These are phyloP conservation scores for Saxidomus purpurata DNA, from an alignment of 1,140 invertebrate genomes.

Conservation along the genomic window DNA sequence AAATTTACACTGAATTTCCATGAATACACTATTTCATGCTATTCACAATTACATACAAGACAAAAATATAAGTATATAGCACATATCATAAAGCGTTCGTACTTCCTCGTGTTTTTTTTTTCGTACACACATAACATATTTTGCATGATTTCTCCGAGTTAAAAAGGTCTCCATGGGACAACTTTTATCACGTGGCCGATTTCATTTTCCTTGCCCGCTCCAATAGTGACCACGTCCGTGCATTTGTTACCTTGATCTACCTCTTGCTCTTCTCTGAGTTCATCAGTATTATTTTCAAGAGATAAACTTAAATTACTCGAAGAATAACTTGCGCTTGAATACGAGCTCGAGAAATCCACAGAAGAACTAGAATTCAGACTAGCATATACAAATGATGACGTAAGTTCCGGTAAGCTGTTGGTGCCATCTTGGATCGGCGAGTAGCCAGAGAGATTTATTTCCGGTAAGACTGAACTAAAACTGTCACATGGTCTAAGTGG, in stretches of 20 bases:
- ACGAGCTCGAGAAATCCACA: background rate
- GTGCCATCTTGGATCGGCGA: constrained; percentile 2
- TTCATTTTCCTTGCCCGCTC: background rate
- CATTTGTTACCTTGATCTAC: too few species aligned
- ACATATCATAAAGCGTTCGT: too few species aligned
- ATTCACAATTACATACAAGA: too few species aligned
- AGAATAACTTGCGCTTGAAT: background rate
- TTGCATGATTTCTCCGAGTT: background rate
- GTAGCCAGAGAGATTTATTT: background rate
- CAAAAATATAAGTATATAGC: too few species aligned
- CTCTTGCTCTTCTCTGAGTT: background rate
- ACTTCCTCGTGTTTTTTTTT: too few species aligned
- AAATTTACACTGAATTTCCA: too few species aligned
- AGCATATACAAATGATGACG: background rate
- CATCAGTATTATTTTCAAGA: background rate
- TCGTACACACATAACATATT: too few species aligned
- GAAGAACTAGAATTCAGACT: background rate
- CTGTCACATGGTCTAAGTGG: constrained; percentile 6
- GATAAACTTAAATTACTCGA: background rate
- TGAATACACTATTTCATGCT: too few species aligned
- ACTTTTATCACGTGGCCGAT: constrained; percentile 43
- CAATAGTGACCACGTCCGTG: constrained; percentile 5
- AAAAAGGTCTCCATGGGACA: constrained; percentile 42
- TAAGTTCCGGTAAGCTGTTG: background rate
- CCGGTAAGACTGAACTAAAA: background rate